phyloP scores from a whole-genome alignment of 2,888 invertebrate species.

The Dolichomitus sp. region DNA sequence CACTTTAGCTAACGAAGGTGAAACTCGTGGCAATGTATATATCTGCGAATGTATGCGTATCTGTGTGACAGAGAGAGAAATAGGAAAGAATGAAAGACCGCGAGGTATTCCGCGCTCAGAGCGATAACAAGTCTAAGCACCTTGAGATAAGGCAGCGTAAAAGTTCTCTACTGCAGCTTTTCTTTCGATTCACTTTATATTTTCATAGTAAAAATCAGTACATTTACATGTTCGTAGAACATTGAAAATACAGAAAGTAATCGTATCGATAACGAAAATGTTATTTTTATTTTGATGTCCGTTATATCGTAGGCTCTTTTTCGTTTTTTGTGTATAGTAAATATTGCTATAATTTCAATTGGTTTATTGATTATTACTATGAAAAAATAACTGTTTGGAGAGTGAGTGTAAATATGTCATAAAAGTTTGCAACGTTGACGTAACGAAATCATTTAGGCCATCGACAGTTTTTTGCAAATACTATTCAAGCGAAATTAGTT shows the following conservation, averaged over 20 bases:
- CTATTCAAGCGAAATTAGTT: no score
- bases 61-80: conserved; percentile 38
- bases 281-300: not conserved
- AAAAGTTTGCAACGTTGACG: no score
- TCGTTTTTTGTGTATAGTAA: not conserved
- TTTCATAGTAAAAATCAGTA: conserved; percentile 22
- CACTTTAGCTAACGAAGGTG: not conserved
- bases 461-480: no score
- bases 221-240: not conserved
- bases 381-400: not conserved
- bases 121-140: not conserved
- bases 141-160: not conserved
- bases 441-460: no score
- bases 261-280: conserved; percentile 1
- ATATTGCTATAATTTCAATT: not conserved
- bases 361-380: conserved; percentile 14
- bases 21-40: conserved; percentile 27
- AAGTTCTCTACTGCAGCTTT: not conserved
- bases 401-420: not conserved
- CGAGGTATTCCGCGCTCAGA: conserved; percentile 12
- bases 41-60: conserved; percentile 40
- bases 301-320: not conserved
- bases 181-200: conserved; percentile 1
- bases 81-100: conserved; percentile 37
- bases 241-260: not conserved